These are phyloP conservation scores for Peromyscus melanophrys DNA, from an alignment of 2,797 vertebrate genomes.

Conservation along the genomic window DNA sequence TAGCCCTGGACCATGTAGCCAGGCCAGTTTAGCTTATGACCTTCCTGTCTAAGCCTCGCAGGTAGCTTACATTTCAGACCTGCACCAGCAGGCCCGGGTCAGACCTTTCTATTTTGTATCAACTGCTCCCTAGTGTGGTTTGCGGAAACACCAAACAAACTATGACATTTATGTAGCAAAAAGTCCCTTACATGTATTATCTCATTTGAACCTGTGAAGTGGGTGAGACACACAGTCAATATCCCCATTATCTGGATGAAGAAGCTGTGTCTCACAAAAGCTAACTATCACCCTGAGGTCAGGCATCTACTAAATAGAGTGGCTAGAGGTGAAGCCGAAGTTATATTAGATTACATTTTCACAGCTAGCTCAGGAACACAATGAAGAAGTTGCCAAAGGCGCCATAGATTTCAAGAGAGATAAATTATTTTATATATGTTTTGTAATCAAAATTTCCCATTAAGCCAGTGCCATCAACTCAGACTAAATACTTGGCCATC, in stretches of 20 bases:
- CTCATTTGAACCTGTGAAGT: constrained; percentile 43
- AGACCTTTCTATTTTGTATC: constrained; percentile 54
- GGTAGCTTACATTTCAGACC: background rate
- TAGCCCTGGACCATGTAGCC: background rate
- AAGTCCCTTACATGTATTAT: background rate
- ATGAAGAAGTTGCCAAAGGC: constrained; percentile 10
- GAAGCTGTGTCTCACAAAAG: constrained; percentile 10
- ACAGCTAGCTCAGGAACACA: background rate
- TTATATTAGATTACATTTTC: background rate
- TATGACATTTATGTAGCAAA: background rate
- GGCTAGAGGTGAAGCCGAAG: background rate
- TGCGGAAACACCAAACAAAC: constrained; percentile 17
- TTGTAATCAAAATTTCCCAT: constrained; percentile 8
- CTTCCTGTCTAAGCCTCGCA: background rate
- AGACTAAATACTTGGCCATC: background rate
- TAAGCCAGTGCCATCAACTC: background rate
- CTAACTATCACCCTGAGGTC: background rate
- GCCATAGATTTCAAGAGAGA: background rate
- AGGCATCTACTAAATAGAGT: background rate
- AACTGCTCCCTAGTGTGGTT: background rate
- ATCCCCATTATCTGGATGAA: background rate
- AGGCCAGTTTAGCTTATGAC: background rate
- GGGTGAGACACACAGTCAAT: background rate
- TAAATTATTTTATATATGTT: constrained; percentile 6
- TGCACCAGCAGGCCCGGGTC: background rate